Conservation (phyloP, 1,140 invertebrate species). For the Ostrea denselamellosa region DNA sequence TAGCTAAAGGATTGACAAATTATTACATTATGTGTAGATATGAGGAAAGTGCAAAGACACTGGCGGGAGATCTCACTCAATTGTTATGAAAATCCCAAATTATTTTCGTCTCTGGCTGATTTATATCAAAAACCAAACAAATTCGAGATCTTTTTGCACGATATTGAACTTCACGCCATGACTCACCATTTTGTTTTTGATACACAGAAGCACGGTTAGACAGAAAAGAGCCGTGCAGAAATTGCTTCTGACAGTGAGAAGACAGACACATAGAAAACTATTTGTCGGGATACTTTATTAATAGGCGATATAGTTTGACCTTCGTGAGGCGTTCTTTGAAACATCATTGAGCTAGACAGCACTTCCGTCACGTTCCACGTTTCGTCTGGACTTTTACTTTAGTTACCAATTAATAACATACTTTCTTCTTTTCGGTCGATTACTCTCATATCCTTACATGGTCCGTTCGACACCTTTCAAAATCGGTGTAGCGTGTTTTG, state of each 20-base stretch:
- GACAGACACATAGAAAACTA: constrained; percentile 21
- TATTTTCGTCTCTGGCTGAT: background rate
- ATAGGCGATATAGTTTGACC: constrained; percentile 12
- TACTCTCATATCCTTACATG: background rate
- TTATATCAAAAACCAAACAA: background rate
- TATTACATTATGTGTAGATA: too few relatives aligned
- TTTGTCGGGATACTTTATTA: constrained; percentile 26
- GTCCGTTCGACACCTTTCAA: too few relatives aligned
- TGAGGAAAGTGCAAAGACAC: too few relatives aligned
- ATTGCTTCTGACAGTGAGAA: background rate
- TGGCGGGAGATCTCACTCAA: too few relatives aligned
- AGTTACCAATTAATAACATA: background rate
- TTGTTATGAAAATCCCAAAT: too few relatives aligned
- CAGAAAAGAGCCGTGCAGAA: background rate
- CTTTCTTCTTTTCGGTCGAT: background rate
- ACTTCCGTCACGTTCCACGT: background rate
- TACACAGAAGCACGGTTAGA: background rate
- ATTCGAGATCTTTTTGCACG: background rate
- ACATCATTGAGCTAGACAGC: background rate
- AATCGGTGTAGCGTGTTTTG: too few relatives aligned
- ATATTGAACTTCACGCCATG: background rate
- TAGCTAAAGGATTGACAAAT: too few relatives aligned
- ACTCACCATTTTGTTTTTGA: constrained; percentile 20
- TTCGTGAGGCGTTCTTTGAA: background rate
- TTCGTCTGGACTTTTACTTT: background rate